Base-by-base conservation (phyloP, 2,888 invertebrate species). In the Eristalis intricaria region DNA sequence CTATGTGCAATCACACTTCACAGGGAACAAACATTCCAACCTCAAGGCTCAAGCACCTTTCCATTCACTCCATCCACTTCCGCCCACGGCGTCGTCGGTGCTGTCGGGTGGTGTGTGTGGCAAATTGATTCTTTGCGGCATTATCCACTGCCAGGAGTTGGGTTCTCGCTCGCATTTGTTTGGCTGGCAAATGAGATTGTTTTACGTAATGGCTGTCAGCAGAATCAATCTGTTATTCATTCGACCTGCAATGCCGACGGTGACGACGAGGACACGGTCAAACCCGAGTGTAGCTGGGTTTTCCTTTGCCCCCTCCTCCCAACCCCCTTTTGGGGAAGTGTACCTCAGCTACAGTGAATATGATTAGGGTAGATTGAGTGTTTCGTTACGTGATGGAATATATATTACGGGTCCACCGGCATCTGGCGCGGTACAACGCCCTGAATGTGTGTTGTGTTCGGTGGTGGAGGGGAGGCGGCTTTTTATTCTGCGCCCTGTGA, bases 171-270 rank as follows among this genome's bases (percentile, higher is more conserved):
- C 15, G 56, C 66, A 10, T 73, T 56, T 68, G 43, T 60, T 40
- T 43, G 26, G 70, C 58, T 64, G 26, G 64, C 75, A 68, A 84
- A 79, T 80, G 56, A 74, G 80, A 80, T 74, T 80, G 80, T 80
- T 74, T 80, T 61, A 74, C 50, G 74, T 69, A 81, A 81, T 69
- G 68, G 74, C 58, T 81, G 81, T 81, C 74, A 81, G 74, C 38
- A 69, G 63, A 84, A 84, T 84, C 84, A 84, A 84, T 80, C 68
- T 76, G 75, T 73, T 76, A 80, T 76, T 80, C 76, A 84, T 84
- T 80, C 66, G 43, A 38, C 10, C 60, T 56, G 22, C 38, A 29
- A 8, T 38, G 8, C 4, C 19, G 35, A 5, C 29, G 32, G 23
- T 22, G 7, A 19, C n/a, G 26, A 26, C 26, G 26, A 26, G 1